phyloP scores from a whole-genome alignment of 2,888 invertebrate genomes.

The Abscondita cerata region DNA sequence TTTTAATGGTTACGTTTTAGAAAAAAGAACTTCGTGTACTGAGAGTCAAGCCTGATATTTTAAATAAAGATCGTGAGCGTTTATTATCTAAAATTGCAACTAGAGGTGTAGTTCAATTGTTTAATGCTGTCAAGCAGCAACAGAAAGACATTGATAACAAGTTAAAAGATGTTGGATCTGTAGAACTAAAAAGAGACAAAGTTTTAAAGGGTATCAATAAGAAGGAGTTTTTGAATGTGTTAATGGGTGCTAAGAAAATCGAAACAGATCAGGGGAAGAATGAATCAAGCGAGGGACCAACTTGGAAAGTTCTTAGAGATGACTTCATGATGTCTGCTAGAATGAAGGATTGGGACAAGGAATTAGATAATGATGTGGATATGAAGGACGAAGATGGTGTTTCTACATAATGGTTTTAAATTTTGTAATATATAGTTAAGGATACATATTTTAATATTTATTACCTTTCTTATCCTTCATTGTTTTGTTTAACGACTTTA shows the following conservation, averaged over 20 bases:
- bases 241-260: conserved; percentile 70
- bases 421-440: too few species aligned
- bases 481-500: too few species aligned
- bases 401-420: conserved; percentile 16
- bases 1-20: conserved; percentile 52
- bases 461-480: too few species aligned
- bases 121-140: conserved; percentile 88
- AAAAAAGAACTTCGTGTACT: conserved; percentile 69
- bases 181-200: conserved; percentile 80
- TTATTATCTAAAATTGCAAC: conserved; percentile 84
- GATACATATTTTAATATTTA: too few species aligned
- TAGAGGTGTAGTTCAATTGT: conserved; percentile 90
- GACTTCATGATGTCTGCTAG: conserved; percentile 91
- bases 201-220: conserved; percentile 78
- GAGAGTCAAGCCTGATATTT: conserved; percentile 76
- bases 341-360: conserved; percentile 92
- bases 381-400: conserved; percentile 35
- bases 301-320: conserved; percentile 75
- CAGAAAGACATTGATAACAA: conserved; percentile 79
- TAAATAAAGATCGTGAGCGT: conserved; percentile 80
- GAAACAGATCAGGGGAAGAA: conserved; percentile 44
- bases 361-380: conserved; percentile 62
- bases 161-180: conserved; percentile 72
- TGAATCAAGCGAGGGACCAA: conserved; percentile 49
- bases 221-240: conserved; percentile 75